Evolutionary conservation across 30 jellyfish, hydroid and myxozoan species (phyloP).

Genomic region (Hydra vulgaris): DNA sequence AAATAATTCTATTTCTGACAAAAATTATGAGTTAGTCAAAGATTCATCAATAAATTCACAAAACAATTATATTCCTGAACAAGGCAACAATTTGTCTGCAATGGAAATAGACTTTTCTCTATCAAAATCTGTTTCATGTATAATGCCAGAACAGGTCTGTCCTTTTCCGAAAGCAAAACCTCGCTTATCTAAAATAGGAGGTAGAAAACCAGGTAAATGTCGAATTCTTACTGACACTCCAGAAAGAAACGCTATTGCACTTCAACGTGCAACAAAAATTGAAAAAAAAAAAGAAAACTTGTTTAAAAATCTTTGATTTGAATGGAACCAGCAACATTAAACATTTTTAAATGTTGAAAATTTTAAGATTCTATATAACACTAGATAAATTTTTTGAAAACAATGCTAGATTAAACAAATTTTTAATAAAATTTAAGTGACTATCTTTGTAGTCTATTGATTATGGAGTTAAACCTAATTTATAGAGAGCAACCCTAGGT

Average conservation of each 20-base stretch:
- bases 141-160: not conserved
- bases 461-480: not conserved
- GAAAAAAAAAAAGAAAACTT: not conserved
- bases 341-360: not conserved
- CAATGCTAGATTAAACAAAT: not conserved
- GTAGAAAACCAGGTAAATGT: not conserved
- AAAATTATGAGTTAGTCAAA: not conserved
- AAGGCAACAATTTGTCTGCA: not conserved
- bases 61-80: not conserved
- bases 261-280: not conserved
- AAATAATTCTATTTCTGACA: not conserved
- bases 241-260: not conserved
- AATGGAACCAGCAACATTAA: not conserved
- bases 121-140: not conserved
- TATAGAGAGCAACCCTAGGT: not conserved
- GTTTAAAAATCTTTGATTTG: not conserved
- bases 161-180: not conserved
- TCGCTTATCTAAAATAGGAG: not conserved
- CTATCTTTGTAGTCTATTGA: not conserved
- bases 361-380: not conserved
- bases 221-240: not conserved
- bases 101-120: not conserved
- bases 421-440: not conserved
- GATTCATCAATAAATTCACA: not conserved
- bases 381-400: not conserved